Conservation (phyloP, 2,113 vertebrate species). For the Tichodroma muraria region DNA sequence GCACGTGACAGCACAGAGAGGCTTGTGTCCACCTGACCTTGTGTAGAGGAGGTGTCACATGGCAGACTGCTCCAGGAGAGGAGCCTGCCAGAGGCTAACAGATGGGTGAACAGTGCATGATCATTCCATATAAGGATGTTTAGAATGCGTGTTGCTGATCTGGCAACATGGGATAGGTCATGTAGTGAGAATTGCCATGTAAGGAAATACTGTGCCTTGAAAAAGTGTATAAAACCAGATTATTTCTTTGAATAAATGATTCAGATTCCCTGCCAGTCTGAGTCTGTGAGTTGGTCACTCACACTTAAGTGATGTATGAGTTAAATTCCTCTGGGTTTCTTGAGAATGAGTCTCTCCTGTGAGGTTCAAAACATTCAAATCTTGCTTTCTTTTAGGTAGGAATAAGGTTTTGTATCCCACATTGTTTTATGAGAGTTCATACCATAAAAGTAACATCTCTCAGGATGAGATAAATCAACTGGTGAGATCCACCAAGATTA, state of each 20-base stretch:
- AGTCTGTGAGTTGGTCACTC: accelerated
- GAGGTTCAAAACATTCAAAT: neutral
- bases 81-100: neutral
- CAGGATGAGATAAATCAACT: neutral
- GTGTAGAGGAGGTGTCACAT: neutral
- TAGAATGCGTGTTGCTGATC: accelerated
- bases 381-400: neutral
- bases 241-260: neutral
- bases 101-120: accelerated
- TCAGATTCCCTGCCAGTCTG: neutral
- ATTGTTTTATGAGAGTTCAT: neutral
- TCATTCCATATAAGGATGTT: neutral
- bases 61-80: neutral
- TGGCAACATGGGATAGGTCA: neutral
- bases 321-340: neutral
- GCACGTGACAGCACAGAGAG: neutral
- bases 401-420: neutral
- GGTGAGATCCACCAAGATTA: neutral
- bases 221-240: neutral
- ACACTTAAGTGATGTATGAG: neutral
- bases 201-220: neutral
- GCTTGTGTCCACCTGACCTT: neutral
- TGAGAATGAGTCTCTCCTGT: neutral
- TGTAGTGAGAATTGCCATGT: neutral
- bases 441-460: neutral